Conservation (phyloP, 2,888 invertebrate genomes). For the Incurvaria masculella region DNA sequence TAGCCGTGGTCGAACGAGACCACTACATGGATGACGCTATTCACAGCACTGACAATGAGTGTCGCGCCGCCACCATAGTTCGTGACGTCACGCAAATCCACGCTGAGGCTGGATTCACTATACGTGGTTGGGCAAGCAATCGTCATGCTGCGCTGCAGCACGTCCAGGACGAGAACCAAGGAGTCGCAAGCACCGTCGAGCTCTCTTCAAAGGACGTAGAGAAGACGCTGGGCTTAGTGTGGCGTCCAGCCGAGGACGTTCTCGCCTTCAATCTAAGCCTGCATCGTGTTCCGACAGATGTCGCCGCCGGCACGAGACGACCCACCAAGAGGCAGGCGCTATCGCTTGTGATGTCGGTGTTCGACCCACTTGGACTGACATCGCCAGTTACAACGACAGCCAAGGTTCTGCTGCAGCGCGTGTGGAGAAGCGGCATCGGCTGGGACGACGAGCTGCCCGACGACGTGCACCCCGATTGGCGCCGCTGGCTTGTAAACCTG, state of each 20-base stretch:
- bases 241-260: background rate
- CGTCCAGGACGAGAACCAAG: background rate
- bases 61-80: slow-evolving; percentile 3
- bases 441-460: background rate
- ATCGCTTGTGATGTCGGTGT: background rate
- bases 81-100: background rate
- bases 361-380: background rate
- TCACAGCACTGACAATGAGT: slow-evolving; percentile 3
- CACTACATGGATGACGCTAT: slow-evolving; percentile 13
- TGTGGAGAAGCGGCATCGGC: background rate
- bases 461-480: background rate
- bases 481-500: background rate
- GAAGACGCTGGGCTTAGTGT: background rate
- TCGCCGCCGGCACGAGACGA: background rate
- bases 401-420: slow-evolving; percentile 1
- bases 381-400: background rate
- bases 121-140: background rate
- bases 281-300: slow-evolving; percentile 8
- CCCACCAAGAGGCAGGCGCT: slow-evolving; percentile 2
- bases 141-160: background rate
- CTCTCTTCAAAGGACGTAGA: background rate
- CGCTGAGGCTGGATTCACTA: background rate
- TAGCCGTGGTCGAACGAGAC: slow-evolving; percentile 4
- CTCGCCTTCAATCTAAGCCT: slow-evolving; percentile 2
- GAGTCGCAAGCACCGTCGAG: background rate